These are phyloP conservation scores for Blera fallax DNA, from an alignment of 2,888 invertebrate species.

Conservation along the genomic window DNA sequence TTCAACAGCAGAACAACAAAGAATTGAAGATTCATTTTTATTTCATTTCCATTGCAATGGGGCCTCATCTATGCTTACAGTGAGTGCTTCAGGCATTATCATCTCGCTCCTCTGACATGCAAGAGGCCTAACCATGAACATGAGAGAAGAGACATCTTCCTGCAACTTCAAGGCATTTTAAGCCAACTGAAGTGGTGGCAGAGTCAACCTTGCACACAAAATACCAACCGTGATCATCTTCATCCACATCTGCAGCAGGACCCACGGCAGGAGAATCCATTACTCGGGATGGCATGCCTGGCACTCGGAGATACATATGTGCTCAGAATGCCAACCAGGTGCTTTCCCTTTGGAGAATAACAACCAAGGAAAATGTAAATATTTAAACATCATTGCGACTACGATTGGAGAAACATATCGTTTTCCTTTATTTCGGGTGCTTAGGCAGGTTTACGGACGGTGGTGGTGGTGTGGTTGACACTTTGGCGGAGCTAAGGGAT, in stretches of 20 bases:
- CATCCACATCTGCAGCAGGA: slow-evolving; percentile 37
- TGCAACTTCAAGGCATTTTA: slow-evolving; percentile 64
- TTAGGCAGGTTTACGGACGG: slow-evolving; percentile 17
- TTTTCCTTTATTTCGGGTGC: slow-evolving; percentile 66
- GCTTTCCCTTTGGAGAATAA: slow-evolving; percentile 43
- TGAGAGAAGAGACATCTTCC: slow-evolving; percentile 50
- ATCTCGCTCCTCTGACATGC: slow-evolving; percentile 13
- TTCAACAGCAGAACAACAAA: slow-evolving; percentile 64
- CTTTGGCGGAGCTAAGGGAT: slow-evolving; percentile 38
- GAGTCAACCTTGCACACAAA: slow-evolving; percentile 61
- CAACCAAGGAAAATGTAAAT: slow-evolving; percentile 66
- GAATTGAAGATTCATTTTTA: slow-evolving; percentile 66
- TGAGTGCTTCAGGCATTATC: slow-evolving; percentile 29
- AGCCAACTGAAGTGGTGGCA: slow-evolving; percentile 36
- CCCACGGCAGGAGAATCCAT: slow-evolving; percentile 33
- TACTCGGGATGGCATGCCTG: slow-evolving; percentile 49
- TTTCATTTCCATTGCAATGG: slow-evolving; percentile 64
- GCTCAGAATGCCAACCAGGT: slow-evolving; percentile 64
- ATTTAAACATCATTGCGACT: slow-evolving; percentile 71
- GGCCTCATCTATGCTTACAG: slow-evolving; percentile 16
- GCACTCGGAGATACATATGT: slow-evolving; percentile 59
- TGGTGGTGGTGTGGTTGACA: slow-evolving; percentile 62
- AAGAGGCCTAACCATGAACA: slow-evolving; percentile 36
- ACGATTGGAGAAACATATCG: slow-evolving; percentile 67
- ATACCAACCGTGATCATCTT: slow-evolving; percentile 61